Conservation (phyloP, 1,140 invertebrate species). For the Leptinotarsa texana region DNA sequence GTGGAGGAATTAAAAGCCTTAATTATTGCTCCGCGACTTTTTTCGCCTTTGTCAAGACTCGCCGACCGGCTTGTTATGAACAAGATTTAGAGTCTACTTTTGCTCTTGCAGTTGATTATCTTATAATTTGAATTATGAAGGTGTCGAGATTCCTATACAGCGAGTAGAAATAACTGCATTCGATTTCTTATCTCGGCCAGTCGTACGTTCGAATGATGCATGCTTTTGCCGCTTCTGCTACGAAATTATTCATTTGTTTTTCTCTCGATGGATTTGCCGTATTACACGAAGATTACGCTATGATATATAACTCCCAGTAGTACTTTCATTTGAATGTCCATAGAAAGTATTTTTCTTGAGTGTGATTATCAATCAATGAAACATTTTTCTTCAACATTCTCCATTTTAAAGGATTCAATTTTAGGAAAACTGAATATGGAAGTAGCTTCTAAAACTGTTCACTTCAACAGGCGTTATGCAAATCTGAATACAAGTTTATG, state of each 20-base stretch:
- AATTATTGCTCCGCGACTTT: conserved; percentile 5
- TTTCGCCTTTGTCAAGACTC: conserved; percentile 1
- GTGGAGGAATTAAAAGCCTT: neutral
- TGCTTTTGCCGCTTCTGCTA: conserved; percentile 10
- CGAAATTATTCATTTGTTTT: conserved; percentile 15
- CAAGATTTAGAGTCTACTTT: neutral
- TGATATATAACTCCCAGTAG: too few species aligned
- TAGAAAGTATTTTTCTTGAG: too few species aligned
- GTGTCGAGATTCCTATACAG: conserved; percentile 14
- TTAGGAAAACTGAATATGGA: too few species aligned
- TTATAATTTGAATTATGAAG: conserved; percentile 17
- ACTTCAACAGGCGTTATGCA: too few species aligned
- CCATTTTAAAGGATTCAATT: too few species aligned
- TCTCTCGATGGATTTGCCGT: neutral
- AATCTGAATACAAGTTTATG: too few species aligned
- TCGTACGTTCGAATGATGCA: conserved; percentile 9
- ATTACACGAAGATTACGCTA: neutral
- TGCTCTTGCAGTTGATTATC: conserved; percentile 17
- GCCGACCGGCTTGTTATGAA: conserved; percentile 10
- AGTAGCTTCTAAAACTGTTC: too few species aligned
- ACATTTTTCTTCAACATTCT: too few species aligned
- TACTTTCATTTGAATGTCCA: too few species aligned
- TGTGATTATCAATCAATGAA: too few species aligned
- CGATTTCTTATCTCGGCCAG: neutral
- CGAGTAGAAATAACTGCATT: neutral